Base-by-base conservation (phyloP, 2,113 vertebrate genomes). In the Aleadryas rufinucha region DNA sequence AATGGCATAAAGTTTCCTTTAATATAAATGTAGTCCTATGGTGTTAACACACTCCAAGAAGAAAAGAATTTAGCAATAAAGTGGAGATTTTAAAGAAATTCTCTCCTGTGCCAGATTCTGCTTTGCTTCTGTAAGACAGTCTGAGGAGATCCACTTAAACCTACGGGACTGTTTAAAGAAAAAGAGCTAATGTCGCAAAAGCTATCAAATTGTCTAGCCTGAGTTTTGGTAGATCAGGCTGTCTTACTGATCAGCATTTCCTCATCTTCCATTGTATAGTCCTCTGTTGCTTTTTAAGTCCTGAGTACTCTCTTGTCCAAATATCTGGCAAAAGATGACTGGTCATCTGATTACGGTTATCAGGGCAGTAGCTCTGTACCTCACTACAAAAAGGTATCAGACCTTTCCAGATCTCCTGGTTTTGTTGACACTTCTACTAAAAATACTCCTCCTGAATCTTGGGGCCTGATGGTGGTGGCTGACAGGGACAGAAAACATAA, bases 341-440 rank as follows among this genome's bases (percentile, higher is more conserved):
- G 68, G 12, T 16, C 22, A 41, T 21, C 35, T 72, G 0, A 0
- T 7, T 47, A 26, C 2, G 3, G 13, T 41, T 49, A 21, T 72
- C 53, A 77, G 31, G 44, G 22, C 26, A 50, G 14, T 37, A 64
- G 26, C 35, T 70, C 41, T 65, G 26, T 60, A 41, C 9, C 50
- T 84, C 39, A 24, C 22, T 30, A 22, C 59, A 63, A 24, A 59
- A 66, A 61, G 16, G 6, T 20, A 53, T 31, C n/a, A 76, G n/a
- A 68, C 33, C 9, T 80, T 70, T 87, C 42, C 57, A 59, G 28
- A 68, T 4, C 33, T 83, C 61, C 6, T 71, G 41, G 27, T 66
- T 47, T 71, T 75, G 20, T 22, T 16, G 3, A 68, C 59, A 11
- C 19, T 44, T 76, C 44, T 68, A 16, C 19, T 53, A 77, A 49